Base-by-base conservation (phyloP, 2,797 vertebrate genomes). In the Tapera naevia region DNA sequence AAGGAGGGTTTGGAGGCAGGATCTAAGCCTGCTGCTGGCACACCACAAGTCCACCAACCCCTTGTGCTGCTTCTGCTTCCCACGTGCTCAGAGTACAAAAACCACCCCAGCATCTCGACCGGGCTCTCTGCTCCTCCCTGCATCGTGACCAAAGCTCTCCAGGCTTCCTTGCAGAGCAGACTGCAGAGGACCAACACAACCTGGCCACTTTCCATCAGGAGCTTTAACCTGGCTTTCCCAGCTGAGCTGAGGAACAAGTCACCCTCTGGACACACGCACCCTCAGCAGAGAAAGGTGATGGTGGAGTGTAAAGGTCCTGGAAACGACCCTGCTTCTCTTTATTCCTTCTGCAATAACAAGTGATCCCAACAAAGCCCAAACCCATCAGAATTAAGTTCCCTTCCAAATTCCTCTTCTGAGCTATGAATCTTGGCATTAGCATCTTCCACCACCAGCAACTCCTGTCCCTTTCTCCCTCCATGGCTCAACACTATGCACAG, bases 401-500 rank as follows among this genome's bases (percentile, higher is more conserved):
- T 89, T 76, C 39, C 41, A 86, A 86, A 80, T 56, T 66, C 35
- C 61, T 66, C 35, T 78, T 0, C 2, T 58, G 39, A 84, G 48
- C 73, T 88, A 43, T 17, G 18, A 71, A 21, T 54, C 33, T 66
- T 43, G 48, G 54, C 67, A 65, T 13, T 64, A 54, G 43, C 19
- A 62, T 28, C 33, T n/a, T 72, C 45, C 35, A 79, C 25, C 6
- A 6, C 28, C 58, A 80, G 76, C 57, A 88, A 27, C 21, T 75
- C 37, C 73, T 46, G 41, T 13, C 35, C 30, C 51, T 14, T 69
- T 66, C 70, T 45, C 46, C 56, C 60, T 37, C 32, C 4, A 0
- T 30, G 14, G 7, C 50, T 46, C 10, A 0, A 13, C 37, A 61
- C 61, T 14, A 28, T 37, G 5, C 7, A 1, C 1, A 21, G 54